Evolutionary conservation across 2,888 invertebrate species (phyloP).

Genomic region (Calameuta idolon): DNA sequence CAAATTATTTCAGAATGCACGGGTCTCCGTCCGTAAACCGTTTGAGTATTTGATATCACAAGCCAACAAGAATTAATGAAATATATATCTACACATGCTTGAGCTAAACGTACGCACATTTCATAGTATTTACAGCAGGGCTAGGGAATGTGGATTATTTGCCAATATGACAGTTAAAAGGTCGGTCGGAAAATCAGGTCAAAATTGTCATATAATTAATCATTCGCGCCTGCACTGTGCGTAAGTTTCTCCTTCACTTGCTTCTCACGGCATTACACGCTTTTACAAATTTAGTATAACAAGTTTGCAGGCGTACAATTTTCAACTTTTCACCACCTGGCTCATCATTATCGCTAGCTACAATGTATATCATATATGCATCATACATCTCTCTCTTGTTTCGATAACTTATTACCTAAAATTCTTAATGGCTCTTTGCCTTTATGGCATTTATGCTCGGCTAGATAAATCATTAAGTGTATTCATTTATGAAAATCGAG

Average conservation of each 20-base stretch:
- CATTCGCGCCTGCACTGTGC: not conserved
- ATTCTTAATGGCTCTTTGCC: not conserved
- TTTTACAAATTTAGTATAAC: slow-evolving; percentile 8
- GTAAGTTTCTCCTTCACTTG: not conserved
- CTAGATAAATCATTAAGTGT: not conserved
- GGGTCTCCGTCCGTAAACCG: slow-evolving; percentile 25
- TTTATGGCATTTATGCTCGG: not conserved
- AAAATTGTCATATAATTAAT: not conserved
- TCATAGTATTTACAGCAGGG: slow-evolving; percentile 10
- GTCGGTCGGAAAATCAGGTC: not conserved
- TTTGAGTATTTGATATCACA: slow-evolving; percentile 35
- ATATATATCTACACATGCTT: slow-evolving; percentile 40
- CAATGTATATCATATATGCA: not conserved
- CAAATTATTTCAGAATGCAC: slow-evolving; percentile 15
- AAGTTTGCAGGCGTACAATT: not conserved
- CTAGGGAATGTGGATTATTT: not conserved
- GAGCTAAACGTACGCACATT: slow-evolving; percentile 36
- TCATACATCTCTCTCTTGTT: not conserved
- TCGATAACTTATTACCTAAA: not conserved
- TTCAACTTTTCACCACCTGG: not conserved
- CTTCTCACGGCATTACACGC: not conserved
- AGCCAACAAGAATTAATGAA: slow-evolving; percentile 42
- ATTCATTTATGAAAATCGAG: not conserved
- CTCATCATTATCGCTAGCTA: not conserved
- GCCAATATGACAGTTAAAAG: not conserved